phyloP scores from a whole-genome alignment of 2,113 vertebrate genomes.

The Archocentrus centrarchus region DNA sequence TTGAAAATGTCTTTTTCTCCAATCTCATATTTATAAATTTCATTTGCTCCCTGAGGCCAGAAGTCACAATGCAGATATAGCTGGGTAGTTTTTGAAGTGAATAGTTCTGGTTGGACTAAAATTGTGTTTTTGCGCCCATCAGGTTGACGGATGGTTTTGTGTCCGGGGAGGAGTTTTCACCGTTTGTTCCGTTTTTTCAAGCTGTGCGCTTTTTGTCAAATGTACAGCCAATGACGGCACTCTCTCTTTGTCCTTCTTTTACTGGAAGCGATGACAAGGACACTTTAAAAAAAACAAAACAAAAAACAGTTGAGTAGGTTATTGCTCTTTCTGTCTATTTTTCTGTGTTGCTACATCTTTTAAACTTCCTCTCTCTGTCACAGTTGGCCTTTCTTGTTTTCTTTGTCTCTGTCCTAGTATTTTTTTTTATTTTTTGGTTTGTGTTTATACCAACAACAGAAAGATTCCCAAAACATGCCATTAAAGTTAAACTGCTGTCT shows the following conservation, averaged over 20 bases:
- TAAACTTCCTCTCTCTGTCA: background rate
- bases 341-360: background rate
- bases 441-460: background rate
- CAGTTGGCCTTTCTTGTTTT: background rate
- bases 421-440: background rate
- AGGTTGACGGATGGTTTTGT: slow-evolving; percentile 36
- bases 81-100: slow-evolving; percentile 29
- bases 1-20: background rate
- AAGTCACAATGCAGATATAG: slow-evolving; percentile 23
- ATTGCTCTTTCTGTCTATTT: slow-evolving; percentile 28
- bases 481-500: background rate
- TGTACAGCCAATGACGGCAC: slow-evolving; percentile 4
- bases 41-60: slow-evolving; percentile 14
- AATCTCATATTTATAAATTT: slow-evolving; percentile 8
- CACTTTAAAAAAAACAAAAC: background rate
- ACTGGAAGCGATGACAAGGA: slow-evolving; percentile 35
- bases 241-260: slow-evolving; percentile 31
- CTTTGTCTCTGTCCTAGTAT: background rate
- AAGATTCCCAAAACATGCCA: background rate
- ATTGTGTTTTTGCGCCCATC: slow-evolving; percentile 26
- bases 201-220: slow-evolving; percentile 20
- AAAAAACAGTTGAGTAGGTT: background rate
- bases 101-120: slow-evolving; percentile 28
- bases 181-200: slow-evolving; percentile 24
- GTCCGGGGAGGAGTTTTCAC: slow-evolving; percentile 22